Percentiles rank a stretch among this genome's conserved stretches.
Evolutionary conservation across 2,888 invertebrate species (phyloP).

Genomic region (Thymelicus acteon): DNA sequence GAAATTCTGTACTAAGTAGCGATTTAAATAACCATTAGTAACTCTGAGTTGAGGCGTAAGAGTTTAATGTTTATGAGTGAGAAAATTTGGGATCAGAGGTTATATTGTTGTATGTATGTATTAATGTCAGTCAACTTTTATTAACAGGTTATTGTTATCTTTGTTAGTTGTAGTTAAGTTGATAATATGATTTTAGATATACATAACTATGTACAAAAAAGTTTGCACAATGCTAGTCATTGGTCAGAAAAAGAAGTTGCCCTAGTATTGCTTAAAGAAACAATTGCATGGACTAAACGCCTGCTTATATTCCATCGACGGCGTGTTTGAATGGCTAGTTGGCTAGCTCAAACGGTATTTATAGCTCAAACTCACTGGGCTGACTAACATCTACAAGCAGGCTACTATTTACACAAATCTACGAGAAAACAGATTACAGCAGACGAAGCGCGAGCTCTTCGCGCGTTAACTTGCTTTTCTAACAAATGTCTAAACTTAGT

Average conservation of each 20-base stretch:
- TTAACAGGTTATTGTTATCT: too few species aligned
- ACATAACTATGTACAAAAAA: too few species aligned
- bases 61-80: too few species aligned
- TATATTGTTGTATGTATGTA: too few species aligned
- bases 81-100: too few species aligned
- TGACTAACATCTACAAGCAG: conserved; percentile 56
- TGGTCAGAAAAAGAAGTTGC: background rate
- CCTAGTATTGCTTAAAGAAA: background rate
- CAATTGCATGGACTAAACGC: conserved; percentile 34
- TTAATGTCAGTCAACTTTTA: background rate
- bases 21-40: too few species aligned
- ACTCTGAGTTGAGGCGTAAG: too few species aligned
- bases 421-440: conserved; percentile 46
- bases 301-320: conserved; percentile 43
- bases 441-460: conserved; percentile 40
- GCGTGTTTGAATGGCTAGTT: conserved; percentile 27
- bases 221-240: too few species aligned
- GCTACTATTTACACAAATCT: conserved; percentile 53
- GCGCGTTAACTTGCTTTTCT: conserved; percentile 37
- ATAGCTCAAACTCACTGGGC: conserved; percentile 71
- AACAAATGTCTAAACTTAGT: conserved; percentile 43
- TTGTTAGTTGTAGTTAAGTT: too few species aligned
- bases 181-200: too few species aligned
- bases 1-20: too few species aligned
- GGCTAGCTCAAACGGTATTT: conserved; percentile 71